Evolutionary conservation across 2,797 vertebrate species (phyloP).

Genomic region (Aselliscus stoliczkanus): DNA sequence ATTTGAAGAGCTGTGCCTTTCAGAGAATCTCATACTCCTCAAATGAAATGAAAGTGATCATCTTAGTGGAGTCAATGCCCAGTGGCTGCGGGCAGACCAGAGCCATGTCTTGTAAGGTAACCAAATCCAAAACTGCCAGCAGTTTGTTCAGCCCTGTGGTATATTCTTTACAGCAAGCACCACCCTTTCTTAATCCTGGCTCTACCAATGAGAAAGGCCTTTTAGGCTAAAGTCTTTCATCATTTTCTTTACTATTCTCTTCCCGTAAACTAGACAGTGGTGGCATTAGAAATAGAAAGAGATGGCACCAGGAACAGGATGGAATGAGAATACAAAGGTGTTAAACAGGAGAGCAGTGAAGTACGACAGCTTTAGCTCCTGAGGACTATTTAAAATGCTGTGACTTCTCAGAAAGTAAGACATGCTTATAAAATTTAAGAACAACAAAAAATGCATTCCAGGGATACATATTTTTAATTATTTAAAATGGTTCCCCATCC

Average conservation of each 20-base stretch:
- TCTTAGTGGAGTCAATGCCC: neutral
- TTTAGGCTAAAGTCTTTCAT: neutral
- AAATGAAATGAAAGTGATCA: neutral
- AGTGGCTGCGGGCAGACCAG: neutral
- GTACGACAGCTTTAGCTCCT: neutral
- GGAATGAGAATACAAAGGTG: slow-evolving; percentile 44
- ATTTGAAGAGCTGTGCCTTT: slow-evolving; percentile 8
- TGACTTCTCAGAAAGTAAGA: slow-evolving; percentile 41
- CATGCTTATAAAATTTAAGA: slow-evolving; percentile 17
- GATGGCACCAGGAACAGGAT: slow-evolving; percentile 60
- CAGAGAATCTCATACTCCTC: neutral
- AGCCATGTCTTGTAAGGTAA: neutral
- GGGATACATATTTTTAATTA: slow-evolving; percentile 36
- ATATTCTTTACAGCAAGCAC: neutral
- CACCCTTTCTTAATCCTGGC: neutral
- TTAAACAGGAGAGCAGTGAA: slow-evolving; percentile 30
- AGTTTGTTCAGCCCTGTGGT: neutral
- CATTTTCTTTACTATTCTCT: slow-evolving; percentile 26
- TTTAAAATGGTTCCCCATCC: slow-evolving; percentile 8
- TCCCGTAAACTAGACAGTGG: neutral
- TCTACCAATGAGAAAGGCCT: neutral
- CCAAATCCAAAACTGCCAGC: neutral
- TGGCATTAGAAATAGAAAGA: slow-evolving; percentile 50
- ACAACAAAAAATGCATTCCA: slow-evolving; percentile 26
- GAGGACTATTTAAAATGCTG: slow-evolving; percentile 21